phyloP scores from a whole-genome alignment of 2,113 vertebrate genomes.

The Muntiacus reevesi region DNA sequence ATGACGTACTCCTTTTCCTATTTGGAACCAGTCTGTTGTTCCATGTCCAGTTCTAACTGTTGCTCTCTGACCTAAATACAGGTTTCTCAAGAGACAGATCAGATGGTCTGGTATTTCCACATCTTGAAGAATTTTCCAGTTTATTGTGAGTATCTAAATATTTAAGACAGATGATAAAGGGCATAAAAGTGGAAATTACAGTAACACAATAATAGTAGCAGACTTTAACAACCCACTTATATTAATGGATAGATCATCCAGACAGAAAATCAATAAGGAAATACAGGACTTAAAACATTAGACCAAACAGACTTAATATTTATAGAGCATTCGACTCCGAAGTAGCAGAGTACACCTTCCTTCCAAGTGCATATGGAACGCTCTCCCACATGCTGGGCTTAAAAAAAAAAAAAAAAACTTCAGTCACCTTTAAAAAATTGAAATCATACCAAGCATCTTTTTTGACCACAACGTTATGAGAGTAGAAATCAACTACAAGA shows the following conservation, averaged over 20 bases:
- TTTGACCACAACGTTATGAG: not conserved
- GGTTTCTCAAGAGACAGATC: too few relatives aligned
- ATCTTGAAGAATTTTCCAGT: too few relatives aligned
- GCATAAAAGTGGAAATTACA: not conserved
- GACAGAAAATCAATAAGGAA: not conserved
- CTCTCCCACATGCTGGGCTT: not conserved
- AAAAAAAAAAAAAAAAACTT: not conserved
- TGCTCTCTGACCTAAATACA: too few relatives aligned
- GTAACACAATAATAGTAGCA: not conserved
- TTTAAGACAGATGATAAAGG: not conserved
- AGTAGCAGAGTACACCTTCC: not conserved
- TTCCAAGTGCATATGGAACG: not conserved
- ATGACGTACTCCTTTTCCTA: too few relatives aligned
- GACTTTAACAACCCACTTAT: not conserved
- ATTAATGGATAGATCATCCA: not conserved
- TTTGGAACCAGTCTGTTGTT: too few relatives aligned
- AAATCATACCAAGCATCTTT: not conserved
- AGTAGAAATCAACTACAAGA: not conserved
- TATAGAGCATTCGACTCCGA: not conserved
- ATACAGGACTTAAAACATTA: not conserved
- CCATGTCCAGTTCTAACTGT: too few relatives aligned
- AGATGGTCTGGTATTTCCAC: too few relatives aligned
- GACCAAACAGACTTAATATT: not conserved
- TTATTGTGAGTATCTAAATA: not conserved
- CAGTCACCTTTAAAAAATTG: not conserved